Conservation (phyloP, 2,797 vertebrate species). For the Argya squamiceps region DNA sequence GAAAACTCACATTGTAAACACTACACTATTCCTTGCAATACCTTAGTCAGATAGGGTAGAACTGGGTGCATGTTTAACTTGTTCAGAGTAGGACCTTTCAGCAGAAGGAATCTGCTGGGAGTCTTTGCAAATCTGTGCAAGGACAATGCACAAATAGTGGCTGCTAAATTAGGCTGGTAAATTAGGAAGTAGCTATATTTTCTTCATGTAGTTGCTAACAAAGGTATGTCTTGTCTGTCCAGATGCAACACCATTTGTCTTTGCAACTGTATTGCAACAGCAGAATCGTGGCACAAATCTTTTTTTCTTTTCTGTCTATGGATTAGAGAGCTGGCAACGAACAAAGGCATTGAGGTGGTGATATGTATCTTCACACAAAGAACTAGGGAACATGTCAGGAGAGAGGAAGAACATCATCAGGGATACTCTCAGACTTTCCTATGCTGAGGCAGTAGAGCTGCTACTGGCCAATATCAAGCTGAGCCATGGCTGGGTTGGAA, state of each 20-base stretch:
- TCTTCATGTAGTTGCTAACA: background rate
- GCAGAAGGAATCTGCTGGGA: background rate
- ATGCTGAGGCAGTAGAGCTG: background rate
- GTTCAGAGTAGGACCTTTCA: background rate
- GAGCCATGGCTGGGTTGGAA: background rate
- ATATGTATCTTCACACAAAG: background rate
- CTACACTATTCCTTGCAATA: background rate
- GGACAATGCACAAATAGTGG: background rate
- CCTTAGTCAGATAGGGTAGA: background rate
- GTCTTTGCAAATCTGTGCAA: background rate
- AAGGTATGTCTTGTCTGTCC: background rate
- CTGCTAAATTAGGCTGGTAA: background rate
- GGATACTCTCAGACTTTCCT: background rate
- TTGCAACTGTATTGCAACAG: background rate
- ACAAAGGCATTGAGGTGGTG: background rate
- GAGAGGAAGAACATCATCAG: background rate
- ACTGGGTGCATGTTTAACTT: background rate
- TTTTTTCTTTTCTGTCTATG: background rate
- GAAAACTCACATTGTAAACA: background rate
- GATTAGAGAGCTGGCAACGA: background rate
- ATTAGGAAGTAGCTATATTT: background rate
- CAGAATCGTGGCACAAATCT: background rate
- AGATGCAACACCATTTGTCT: background rate
- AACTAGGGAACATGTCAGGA: background rate
- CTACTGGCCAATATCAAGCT: background rate